A percentile compares a stretch with the other conserved stretches of the same genome.
phyloP scores from a whole-genome alignment of 2,113 vertebrate genomes.

The Vireo altiloquus region DNA sequence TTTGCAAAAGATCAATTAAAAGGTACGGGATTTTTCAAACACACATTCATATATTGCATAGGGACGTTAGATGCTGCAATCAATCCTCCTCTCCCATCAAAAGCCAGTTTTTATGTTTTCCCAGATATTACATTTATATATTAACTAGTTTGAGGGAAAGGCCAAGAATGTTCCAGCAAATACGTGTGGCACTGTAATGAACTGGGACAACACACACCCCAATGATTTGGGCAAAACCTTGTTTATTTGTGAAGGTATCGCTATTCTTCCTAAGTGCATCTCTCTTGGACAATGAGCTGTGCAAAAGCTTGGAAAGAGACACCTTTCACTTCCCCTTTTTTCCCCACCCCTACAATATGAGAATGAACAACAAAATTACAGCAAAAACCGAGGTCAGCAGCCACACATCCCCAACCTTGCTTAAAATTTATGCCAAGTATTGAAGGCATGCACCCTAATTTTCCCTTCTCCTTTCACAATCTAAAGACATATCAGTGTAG shows the following conservation, averaged over 20 bases:
- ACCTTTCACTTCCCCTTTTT: fast-evolving
- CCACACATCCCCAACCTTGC: background rate
- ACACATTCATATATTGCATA: background rate
- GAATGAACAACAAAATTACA: background rate
- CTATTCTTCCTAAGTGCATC: background rate
- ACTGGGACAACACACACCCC: background rate
- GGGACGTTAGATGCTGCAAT: background rate
- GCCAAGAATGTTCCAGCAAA: background rate
- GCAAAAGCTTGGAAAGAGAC: background rate
- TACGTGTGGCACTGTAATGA: background rate
- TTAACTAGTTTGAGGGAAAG: background rate
- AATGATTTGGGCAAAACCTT: background rate
- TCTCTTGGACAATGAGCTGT: background rate
- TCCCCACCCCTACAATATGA: background rate
- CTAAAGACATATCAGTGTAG: background rate
- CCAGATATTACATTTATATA: background rate
- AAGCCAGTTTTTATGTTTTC: background rate
- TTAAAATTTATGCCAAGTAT: background rate
- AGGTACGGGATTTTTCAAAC: background rate
- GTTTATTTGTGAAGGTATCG: background rate
- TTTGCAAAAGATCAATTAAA: background rate
- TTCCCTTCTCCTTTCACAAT: background rate
- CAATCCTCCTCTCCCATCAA: background rate
- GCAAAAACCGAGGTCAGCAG: background rate
- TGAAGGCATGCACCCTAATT: background rate